phyloP scores from a whole-genome alignment of 2,113 vertebrate species.

The Carlito syrichta region DNA sequence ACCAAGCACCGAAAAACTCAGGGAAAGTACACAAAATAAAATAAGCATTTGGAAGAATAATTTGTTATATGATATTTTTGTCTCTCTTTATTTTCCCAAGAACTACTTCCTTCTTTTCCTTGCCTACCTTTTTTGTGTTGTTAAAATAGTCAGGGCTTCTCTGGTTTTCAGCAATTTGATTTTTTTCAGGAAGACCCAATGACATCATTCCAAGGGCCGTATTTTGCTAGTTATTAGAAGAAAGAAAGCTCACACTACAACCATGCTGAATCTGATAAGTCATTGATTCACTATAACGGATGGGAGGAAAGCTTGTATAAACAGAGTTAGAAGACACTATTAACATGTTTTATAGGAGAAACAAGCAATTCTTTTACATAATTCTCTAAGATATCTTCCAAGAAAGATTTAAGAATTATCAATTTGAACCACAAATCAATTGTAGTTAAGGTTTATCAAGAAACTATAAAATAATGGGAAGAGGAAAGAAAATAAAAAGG shows the following conservation, averaged over 20 bases:
- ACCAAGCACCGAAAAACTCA: slow-evolving; percentile 48
- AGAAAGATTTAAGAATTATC: neutral
- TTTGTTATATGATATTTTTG: neutral
- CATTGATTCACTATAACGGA: slow-evolving; percentile 54
- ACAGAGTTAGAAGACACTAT: slow-evolving; percentile 34
- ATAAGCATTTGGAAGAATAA: neutral
- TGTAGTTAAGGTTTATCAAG: neutral
- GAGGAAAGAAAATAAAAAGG: neutral
- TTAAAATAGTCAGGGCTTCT: neutral
- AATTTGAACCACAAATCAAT: slow-evolving; percentile 60
- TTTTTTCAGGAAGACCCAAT: neutral
- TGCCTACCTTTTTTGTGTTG: neutral
- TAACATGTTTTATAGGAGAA: slow-evolving; percentile 55
- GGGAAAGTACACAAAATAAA: slow-evolving; percentile 49
- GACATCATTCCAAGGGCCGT: neutral
- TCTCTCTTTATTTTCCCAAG: neutral
- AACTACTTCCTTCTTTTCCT: neutral
- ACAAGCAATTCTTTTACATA: slow-evolving; percentile 4
- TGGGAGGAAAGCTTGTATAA: slow-evolving; percentile 60
- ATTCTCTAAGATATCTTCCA: slow-evolving; percentile 25
- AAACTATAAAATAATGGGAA: neutral
- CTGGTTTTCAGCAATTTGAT: slow-evolving; percentile 21
- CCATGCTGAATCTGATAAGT: slow-evolving; percentile 4
- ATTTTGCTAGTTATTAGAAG: slow-evolving; percentile 56
- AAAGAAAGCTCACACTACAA: neutral